Evolutionary conservation across 2,113 vertebrate genomes (phyloP), one percentile per base, ranked within the genome.

Genomic region (Podarcis muralis): DNA sequence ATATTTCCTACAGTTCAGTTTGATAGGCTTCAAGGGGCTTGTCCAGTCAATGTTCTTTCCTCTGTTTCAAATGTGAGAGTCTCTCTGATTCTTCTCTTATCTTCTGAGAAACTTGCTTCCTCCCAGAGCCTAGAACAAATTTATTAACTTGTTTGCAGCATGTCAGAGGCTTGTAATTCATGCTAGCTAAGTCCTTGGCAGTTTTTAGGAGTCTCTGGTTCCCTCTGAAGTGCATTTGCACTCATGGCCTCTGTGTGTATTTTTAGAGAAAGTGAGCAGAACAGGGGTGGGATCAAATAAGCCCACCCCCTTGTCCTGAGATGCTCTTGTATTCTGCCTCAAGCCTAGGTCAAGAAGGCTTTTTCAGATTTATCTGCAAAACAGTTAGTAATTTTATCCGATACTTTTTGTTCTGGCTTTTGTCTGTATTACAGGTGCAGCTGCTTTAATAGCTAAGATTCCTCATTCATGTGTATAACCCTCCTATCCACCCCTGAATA

Each of bases 81-180:
- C 30, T 43, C 6, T 84, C 40, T 35, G 22, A 5, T 78, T 90
- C 37, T 72, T 90, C 20, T 62, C n/a, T n/a, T 48, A 27, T 68
- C 85, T 92, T 86, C 80, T 30, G 85, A 91, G 88, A 84, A 94
- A 66, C 78, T 59, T 22, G 1, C 76, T 91, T 7, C 4, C 87
- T 92, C 83, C 86, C 83, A 69, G 65, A n/a, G 25, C 68, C 22
- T 86, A 48, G 90, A 87, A 90, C 83, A 87, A 93, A 80, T 94
- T 27, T 48, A 37, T 75, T 66, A 84, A 71, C 13, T 0, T 85
- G 72, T 94, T 91, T 92, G 20, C 75, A 92, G 69, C 78, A 93
- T 91, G 91, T 92, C 84, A 85, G 65, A 57, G 87, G 66, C 89
- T 92, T 91, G 81, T 90, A n/a, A 94, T 87, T 91, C 81, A 78